Percentiles rank a stretch among this genome's conserved stretches.
These are phyloP conservation scores for Lepidurus packardi DNA, from an alignment of 1,140 invertebrate species.

Conservation along the genomic window DNA sequence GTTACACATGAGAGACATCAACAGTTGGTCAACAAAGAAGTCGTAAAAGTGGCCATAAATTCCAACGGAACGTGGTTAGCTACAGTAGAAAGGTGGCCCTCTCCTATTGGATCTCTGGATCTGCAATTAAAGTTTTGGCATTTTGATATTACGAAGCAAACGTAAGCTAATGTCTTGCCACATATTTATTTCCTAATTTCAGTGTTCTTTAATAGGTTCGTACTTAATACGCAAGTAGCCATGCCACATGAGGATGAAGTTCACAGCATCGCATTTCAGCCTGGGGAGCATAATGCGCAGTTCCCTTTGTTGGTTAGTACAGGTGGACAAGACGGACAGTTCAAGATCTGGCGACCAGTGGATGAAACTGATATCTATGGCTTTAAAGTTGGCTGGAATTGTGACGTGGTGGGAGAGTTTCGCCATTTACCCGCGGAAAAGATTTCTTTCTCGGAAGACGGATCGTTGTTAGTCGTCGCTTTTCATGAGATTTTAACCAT, in stretches of 20 bases:
- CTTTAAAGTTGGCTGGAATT: constrained; percentile 55
- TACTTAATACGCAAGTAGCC: constrained; percentile 65
- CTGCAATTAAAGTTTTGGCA: constrained; percentile 73
- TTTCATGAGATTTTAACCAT: constrained; percentile 65
- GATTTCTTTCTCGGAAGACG: constrained; percentile 65
- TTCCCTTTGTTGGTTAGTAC: constrained; percentile 53
- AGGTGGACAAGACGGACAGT: constrained; percentile 60
- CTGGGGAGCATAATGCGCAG: constrained; percentile 41
- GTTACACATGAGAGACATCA: constrained; percentile 56
- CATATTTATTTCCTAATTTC: constrained; percentile 24
- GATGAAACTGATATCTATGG: constrained; percentile 51
- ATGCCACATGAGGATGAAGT: constrained; percentile 61
- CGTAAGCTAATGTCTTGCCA: constrained; percentile 48
- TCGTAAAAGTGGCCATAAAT: constrained; percentile 61
- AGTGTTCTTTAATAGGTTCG: constrained; percentile 44
- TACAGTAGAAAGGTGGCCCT: constrained; percentile 57
- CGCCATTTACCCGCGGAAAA: constrained; percentile 51
- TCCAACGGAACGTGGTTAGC: constrained; percentile 67
- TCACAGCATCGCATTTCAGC: constrained; percentile 58
- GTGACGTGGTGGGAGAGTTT: constrained; percentile 59
- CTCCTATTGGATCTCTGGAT: constrained; percentile 53
- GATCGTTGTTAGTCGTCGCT: constrained; percentile 64
- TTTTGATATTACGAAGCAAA: constrained; percentile 55
- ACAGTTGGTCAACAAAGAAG: constrained; percentile 60
- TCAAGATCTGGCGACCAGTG: constrained; percentile 64